Evolutionary conservation across 1,140 invertebrate genomes (phyloP), one percentile per base, ranked within the genome.

Genomic region (Pseudomyrmex sp.): DNA sequence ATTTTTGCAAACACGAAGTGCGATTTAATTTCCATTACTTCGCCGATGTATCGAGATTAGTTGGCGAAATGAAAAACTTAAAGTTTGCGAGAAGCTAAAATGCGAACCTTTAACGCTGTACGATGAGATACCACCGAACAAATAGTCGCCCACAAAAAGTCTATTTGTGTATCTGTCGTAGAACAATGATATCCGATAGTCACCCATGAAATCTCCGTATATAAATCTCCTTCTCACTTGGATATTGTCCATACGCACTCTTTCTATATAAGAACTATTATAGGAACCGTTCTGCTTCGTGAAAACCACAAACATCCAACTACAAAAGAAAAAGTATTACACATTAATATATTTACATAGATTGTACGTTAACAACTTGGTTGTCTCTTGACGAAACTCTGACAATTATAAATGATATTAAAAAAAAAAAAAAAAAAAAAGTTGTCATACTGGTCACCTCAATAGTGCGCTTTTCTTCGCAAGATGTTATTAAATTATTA

Each of bases 401-500:
- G 8, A 56, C 20, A 1, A 7, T n/a, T 12, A 46, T 7, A 35
- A 35, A 35, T 35, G 1, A 35, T 35, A 35, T 35, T 35, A 26
- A 2, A 3, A 26, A 26, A 3, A 26, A 26, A 26, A 18, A 18
- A 18, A 18, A 18, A 18, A 23, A 23, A 5, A 35, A 35, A 0
- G 95, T 96, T 44, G 92, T 93, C 18, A 97, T 66, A 80, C 91
- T 95, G 13, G 95, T 65, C 5, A 96, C 94, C 88, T 97, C 96
- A 9, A 97, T 93, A 1, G 95, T 93, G 18, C 94, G 93, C 1
- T 95, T 93, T 0, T 89, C 87, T 97, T 96, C 83, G 96, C 92
- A 89, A 96, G 95, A 88, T 97, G 97, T 35, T 35, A 35, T 35
- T 0, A 97, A 90, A 83, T 96, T 96, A 54, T 97, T 96, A 0